Evolutionary conservation across 2,113 vertebrate species (phyloP).

Genomic region (Nansenia antarctica): DNA sequence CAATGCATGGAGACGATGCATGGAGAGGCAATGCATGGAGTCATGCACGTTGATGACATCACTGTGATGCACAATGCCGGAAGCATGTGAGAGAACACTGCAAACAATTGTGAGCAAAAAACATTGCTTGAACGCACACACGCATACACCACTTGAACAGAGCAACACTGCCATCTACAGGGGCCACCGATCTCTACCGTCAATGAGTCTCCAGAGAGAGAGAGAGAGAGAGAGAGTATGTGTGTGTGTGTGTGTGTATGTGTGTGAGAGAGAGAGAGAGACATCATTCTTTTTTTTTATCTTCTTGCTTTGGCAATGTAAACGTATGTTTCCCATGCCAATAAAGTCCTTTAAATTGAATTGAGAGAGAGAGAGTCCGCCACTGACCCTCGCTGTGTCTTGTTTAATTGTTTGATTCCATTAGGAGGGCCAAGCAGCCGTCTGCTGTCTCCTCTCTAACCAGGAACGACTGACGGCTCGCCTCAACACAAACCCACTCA

Average conservation of each 20-base stretch:
- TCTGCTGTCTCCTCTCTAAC: constrained; percentile 22
- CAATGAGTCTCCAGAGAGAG: neutral
- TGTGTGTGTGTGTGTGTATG: neutral
- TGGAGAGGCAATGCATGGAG: neutral
- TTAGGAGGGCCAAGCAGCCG: constrained; percentile 18
- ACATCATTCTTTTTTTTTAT: too few relatives aligned
- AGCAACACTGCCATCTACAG: constrained; percentile 66
- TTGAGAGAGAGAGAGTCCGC: too few relatives aligned
- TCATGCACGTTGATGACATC: neutral
- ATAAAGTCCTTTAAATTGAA: too few relatives aligned
- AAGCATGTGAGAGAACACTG: neutral
- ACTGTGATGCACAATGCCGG: neutral
- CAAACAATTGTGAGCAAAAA: constrained; percentile 2
- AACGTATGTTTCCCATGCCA: too few relatives aligned
- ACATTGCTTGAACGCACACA: constrained; percentile 20
- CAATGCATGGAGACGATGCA: constrained; percentile 6
- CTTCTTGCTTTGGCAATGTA: too few relatives aligned
- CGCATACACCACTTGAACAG: constrained; percentile 26
- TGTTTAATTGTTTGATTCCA: constrained; percentile 37
- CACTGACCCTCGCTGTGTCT: constrained; percentile 6
- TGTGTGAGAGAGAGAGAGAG: constrained; percentile 16
- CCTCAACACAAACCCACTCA: neutral
- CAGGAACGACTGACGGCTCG: constrained; percentile 5
- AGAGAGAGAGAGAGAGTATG: neutral
- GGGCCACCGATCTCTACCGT: constrained; percentile 3